Evolutionary conservation across 2,888 invertebrate genomes (phyloP).

Genomic region (Acheta domesticus): DNA sequence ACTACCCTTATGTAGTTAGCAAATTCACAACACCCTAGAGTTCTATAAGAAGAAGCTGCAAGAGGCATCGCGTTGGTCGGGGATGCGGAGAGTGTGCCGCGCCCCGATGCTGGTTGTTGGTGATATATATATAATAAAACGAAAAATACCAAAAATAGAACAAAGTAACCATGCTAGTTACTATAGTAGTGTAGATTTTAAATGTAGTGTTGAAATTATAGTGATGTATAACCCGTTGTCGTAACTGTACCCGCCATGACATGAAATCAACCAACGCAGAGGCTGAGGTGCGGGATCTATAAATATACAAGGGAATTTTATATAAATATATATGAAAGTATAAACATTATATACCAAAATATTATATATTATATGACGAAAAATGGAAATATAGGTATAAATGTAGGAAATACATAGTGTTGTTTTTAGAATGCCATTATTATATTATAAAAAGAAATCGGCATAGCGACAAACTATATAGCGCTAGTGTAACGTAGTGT

Average conservation of each 20-base stretch:
- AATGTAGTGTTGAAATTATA: slow-evolving; percentile 37
- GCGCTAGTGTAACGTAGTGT: slow-evolving; percentile 29
- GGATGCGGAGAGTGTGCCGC: slow-evolving; percentile 20
- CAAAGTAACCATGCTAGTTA: slow-evolving; percentile 36
- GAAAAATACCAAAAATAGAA: slow-evolving; percentile 37
- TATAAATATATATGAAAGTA: slow-evolving; percentile 26
- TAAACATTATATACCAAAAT: slow-evolving; percentile 25
- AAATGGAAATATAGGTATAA: slow-evolving; percentile 30
- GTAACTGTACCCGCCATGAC: slow-evolving; percentile 35
- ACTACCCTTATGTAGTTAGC: slow-evolving; percentile 34
- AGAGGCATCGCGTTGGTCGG: slow-evolving; percentile 23
- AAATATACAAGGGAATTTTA: slow-evolving; percentile 29
- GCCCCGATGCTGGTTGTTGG: slow-evolving; percentile 34
- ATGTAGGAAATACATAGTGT: slow-evolving; percentile 32
- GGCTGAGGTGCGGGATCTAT: slow-evolving; percentile 31
- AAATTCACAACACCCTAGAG: slow-evolving; percentile 31
- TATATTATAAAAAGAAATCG: slow-evolving; percentile 26
- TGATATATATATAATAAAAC: slow-evolving; percentile 33
- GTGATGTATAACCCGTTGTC: slow-evolving; percentile 37
- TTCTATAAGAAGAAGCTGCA: slow-evolving; percentile 22
- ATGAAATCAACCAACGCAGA: slow-evolving; percentile 21
- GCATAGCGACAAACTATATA: slow-evolving; percentile 23
- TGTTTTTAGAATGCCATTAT: slow-evolving; percentile 32
- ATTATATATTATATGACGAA: slow-evolving; percentile 33
- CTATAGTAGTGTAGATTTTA: slow-evolving; percentile 37